phyloP scores from a whole-genome alignment of 2,113 vertebrate species.

The Collichthys lucidus region DNA sequence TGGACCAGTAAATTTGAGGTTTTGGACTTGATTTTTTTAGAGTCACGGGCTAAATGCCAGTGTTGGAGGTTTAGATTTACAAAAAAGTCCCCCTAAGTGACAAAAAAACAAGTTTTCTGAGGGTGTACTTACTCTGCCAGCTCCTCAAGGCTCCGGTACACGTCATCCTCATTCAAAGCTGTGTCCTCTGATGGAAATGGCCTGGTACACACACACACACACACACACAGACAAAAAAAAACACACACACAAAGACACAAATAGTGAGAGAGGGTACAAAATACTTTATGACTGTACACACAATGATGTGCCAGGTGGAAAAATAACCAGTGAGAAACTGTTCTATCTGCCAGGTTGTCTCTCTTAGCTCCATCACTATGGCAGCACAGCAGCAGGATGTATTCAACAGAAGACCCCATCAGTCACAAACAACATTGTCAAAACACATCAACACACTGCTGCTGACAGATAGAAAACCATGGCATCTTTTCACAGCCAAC shows the following conservation, averaged over 20 bases:
- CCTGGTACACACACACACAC: slow-evolving; percentile 77
- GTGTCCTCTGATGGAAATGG: slow-evolving; percentile 98
- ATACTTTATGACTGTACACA: slow-evolving; percentile 39
- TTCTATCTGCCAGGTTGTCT: slow-evolving; percentile 67
- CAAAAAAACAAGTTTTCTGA: slow-evolving; percentile 11
- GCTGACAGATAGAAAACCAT: slow-evolving; percentile 47
- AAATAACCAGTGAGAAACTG: slow-evolving; percentile 42
- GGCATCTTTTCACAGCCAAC: slow-evolving; percentile 27
- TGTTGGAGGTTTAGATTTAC: background rate
- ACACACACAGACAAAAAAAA: slow-evolving; percentile 30
- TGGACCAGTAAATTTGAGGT: background rate
- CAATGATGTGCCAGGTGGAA: slow-evolving; percentile 38
- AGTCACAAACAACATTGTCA: slow-evolving; percentile 64
- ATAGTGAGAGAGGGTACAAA: slow-evolving; percentile 37
- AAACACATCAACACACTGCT: slow-evolving; percentile 60
- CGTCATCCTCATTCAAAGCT: slow-evolving; percentile 92
- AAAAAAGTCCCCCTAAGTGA: background rate
- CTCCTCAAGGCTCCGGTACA: slow-evolving; percentile 97
- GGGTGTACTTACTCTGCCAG: slow-evolving; percentile 92
- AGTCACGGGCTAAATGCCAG: background rate
- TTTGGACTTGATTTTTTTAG: background rate
- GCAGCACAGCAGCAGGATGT: slow-evolving; percentile 60
- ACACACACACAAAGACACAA: slow-evolving; percentile 29
- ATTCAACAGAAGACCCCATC: slow-evolving; percentile 65
- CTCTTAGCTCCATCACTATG: slow-evolving; percentile 62